Percentiles rank a stretch among this genome's conserved stretches.
Conservation (phyloP, 2,113 vertebrate species). For the Cervus canadensis region DNA sequence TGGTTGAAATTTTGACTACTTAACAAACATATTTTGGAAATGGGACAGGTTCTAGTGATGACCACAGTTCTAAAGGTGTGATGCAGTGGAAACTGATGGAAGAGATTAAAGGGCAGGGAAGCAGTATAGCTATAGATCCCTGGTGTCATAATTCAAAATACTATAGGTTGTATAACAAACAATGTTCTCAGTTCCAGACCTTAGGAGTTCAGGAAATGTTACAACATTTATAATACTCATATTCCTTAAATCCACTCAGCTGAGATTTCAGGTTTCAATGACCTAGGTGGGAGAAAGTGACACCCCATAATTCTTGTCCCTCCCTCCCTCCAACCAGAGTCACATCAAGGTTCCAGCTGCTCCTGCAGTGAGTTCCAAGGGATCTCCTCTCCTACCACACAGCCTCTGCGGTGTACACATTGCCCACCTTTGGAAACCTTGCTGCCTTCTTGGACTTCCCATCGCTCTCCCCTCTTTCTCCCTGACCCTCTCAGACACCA, state of each 20-base stretch:
- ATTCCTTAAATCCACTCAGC: background rate
- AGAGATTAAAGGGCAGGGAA: background rate
- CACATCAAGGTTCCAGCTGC: background rate
- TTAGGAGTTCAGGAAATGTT: background rate
- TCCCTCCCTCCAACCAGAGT: background rate
- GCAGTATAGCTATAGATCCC: background rate
- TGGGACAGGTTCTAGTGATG: background rate
- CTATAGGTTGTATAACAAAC: no score
- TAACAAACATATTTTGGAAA: background rate
- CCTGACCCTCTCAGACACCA: background rate
- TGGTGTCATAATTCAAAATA: background rate
- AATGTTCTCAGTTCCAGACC: background rate
- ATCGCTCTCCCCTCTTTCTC: background rate
- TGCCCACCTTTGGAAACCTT: background rate
- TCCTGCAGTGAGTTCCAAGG: rapidly evolving
- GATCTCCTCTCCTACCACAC: background rate
- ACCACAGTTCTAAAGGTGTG: background rate
- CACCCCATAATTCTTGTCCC: background rate
- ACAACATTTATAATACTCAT: background rate
- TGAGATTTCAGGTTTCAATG: background rate
- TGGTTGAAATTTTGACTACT: background rate
- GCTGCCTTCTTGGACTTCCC: background rate
- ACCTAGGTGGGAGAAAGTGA: background rate
- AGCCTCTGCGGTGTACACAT: background rate
- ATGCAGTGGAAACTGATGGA: no score